Percentiles rank a stretch among this genome's conserved stretches.
Conservation (phyloP, 2,888 invertebrate genomes). For the Eurytoma adleriae region DNA sequence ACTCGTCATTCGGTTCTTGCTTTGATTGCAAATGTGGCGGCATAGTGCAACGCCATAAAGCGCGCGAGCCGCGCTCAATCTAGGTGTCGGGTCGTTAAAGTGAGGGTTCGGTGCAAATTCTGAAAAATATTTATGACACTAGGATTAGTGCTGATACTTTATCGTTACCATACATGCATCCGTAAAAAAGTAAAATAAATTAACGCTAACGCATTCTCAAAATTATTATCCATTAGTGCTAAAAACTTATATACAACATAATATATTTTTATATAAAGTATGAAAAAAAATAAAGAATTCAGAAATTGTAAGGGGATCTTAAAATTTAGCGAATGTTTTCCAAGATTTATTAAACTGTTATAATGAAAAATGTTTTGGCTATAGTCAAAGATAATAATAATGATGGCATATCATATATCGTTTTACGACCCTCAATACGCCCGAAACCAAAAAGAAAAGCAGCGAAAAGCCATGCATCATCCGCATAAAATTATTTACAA, state of each 20-base stretch:
- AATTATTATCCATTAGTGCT: too few species aligned
- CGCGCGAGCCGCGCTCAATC: constrained; percentile 21
- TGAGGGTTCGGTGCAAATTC: constrained; percentile 1
- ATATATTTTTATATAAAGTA: too few species aligned
- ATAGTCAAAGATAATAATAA: too few species aligned
- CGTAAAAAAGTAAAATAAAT: too few species aligned
- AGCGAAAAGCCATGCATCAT: constrained; percentile 6
- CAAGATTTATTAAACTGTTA: too few species aligned
- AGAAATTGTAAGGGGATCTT: too few species aligned
- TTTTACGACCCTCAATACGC: not conserved
- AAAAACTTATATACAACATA: too few species aligned
- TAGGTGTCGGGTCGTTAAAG: constrained; percentile 47
- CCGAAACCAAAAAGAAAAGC: not conserved
- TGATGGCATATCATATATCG: too few species aligned
- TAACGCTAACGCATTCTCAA: too few species aligned
- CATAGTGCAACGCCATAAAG: constrained; percentile 65
- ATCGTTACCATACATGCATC: not conserved
- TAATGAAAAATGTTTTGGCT: too few species aligned
- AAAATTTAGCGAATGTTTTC: too few species aligned
- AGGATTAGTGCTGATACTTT: not conserved
- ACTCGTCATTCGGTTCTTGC: constrained; percentile 72
- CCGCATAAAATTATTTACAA: constrained; percentile 30
- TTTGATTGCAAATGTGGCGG: constrained; percentile 69
- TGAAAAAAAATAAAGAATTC: too few species aligned
- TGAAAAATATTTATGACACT: not conserved